Percentiles rank a stretch among this genome's conserved stretches.
phyloP scores from a whole-genome alignment of 2,888 invertebrate genomes.

The Pogonocherus hispidulus region DNA sequence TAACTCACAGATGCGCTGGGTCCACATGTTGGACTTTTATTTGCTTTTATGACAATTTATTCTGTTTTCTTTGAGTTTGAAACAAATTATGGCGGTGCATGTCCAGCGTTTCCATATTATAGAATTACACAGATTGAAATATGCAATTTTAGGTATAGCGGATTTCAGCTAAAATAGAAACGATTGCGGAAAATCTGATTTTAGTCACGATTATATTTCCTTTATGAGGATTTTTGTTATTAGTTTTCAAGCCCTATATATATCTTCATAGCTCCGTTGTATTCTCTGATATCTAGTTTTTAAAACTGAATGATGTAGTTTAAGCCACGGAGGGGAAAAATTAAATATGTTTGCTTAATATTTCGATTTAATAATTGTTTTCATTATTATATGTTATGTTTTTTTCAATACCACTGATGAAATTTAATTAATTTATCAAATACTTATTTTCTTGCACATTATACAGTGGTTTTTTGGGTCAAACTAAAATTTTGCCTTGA shows the following conservation, averaged over 20 bases:
- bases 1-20: constrained; percentile 45
- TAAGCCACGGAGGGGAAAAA: background rate
- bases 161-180: constrained; percentile 51
- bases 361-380: too few relatives aligned
- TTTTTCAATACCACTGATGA: too few relatives aligned
- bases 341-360: background rate
- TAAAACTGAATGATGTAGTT: background rate
- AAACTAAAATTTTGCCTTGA: too few relatives aligned
- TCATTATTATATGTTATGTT: too few relatives aligned
- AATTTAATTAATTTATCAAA: too few relatives aligned
- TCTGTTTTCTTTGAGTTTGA: constrained; percentile 62
- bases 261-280: constrained; percentile 10
- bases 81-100: constrained; percentile 58
- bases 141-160: constrained; percentile 60
- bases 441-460: too few relatives aligned
- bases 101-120: constrained; percentile 62
- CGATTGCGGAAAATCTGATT: constrained; percentile 44
- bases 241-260: constrained; percentile 26
- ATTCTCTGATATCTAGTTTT: background rate
- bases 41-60: constrained; percentile 63
- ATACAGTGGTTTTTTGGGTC: too few relatives aligned
- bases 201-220: constrained; percentile 24
- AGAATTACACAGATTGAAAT: constrained; percentile 60
- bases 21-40: constrained; percentile 51
- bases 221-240: constrained; percentile 23